Conservation (phyloP, 2,113 vertebrate species). For the Vombatus ursinus region DNA sequence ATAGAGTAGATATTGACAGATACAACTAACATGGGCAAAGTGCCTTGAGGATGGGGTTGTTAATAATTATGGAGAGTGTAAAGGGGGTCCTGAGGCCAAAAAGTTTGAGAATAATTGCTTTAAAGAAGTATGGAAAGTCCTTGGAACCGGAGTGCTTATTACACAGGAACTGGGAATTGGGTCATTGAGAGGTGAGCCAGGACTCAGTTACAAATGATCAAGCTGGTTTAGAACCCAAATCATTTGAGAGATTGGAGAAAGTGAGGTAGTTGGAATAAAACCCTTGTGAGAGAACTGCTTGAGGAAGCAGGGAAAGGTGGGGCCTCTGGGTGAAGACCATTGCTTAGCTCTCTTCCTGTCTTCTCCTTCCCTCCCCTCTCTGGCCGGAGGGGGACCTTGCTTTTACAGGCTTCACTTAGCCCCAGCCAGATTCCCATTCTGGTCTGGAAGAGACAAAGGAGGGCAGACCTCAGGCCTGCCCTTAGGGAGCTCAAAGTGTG, state of each 20-base stretch:
- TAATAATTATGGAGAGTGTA: not conserved
- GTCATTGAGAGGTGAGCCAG: not conserved
- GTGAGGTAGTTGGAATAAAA: not conserved
- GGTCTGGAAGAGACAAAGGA: not conserved
- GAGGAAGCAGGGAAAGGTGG: not conserved
- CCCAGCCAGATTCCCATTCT: not conserved
- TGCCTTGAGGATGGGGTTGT: not conserved
- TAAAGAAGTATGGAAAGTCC: not conserved
- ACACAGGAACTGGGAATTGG: not conserved
- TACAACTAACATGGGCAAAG: not conserved
- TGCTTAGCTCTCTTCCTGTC: not conserved
- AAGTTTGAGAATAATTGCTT: not conserved
- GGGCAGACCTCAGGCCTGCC: not conserved
- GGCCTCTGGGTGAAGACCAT: too few relatives aligned
- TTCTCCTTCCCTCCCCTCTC: too few relatives aligned
- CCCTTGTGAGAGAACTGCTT: not conserved
- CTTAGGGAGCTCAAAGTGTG: not conserved
- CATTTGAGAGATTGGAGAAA: not conserved
- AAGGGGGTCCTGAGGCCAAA: not conserved
- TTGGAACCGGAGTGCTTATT: not conserved
- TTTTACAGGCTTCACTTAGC: not conserved
- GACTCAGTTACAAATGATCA: not conserved
- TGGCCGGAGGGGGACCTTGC: not conserved
- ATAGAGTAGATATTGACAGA: not conserved
- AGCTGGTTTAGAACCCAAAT: not conserved